phyloP scores from a whole-genome alignment of 1,140 invertebrate genomes.

The Euwallacea fornicatus region DNA sequence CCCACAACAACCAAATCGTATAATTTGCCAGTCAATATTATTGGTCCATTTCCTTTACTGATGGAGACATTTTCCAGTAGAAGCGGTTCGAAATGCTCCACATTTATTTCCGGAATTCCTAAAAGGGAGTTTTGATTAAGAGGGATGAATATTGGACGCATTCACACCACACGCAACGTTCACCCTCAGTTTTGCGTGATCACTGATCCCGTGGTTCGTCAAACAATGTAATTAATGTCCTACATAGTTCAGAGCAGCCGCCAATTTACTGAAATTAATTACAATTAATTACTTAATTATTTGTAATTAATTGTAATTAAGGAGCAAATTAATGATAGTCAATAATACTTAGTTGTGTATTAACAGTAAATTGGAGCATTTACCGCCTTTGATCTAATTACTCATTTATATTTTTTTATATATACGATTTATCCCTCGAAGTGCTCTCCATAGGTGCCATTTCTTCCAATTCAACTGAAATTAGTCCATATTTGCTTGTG shows the following conservation, averaged over 20 bases:
- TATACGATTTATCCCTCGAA: too few relatives aligned
- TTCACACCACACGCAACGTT: neutral
- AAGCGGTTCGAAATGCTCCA: slow-evolving; percentile 55
- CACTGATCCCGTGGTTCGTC: neutral
- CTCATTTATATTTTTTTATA: too few relatives aligned
- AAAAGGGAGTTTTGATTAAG: neutral
- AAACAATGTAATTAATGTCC: neutral
- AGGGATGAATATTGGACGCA: neutral
- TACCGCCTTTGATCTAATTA: too few relatives aligned
- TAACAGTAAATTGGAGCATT: too few relatives aligned
- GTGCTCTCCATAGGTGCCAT: too few relatives aligned
- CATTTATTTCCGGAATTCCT: slow-evolving; percentile 56
- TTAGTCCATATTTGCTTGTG: too few relatives aligned
- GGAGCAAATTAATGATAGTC: too few relatives aligned
- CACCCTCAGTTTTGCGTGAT: neutral
- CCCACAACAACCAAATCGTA: slow-evolving; percentile 53
- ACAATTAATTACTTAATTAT: too few relatives aligned
- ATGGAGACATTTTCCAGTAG: slow-evolving; percentile 53
- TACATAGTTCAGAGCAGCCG: too few relatives aligned
- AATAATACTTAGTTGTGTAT: too few relatives aligned
- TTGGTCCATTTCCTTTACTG: slow-evolving; percentile 54
- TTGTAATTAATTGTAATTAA: too few relatives aligned
- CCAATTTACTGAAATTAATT: neutral
- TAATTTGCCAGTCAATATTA: slow-evolving; percentile 54
- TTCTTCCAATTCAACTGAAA: too few relatives aligned